These are phyloP conservation scores for Oncorhynchus nerka DNA, from an alignment of 2,113 vertebrate genomes.

Conservation along the genomic window DNA sequence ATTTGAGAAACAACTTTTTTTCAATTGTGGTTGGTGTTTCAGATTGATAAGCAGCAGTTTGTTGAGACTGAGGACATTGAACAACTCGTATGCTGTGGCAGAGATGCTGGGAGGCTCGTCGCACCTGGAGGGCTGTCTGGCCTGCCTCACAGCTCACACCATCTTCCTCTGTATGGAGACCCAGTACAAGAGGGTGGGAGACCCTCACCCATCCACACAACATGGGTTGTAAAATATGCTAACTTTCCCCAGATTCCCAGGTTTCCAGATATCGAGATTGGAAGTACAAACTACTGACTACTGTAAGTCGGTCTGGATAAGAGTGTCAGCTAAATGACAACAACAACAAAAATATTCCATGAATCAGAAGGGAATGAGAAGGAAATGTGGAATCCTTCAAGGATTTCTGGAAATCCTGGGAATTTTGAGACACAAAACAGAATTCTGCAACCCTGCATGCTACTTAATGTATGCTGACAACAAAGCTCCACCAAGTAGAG, in stretches of 20 bases:
- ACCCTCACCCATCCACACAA: neutral
- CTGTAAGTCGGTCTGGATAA: no score
- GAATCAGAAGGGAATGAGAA: no score
- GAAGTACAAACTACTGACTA: no score
- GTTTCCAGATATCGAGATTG: no score
- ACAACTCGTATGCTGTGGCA: slow-evolving; percentile 91
- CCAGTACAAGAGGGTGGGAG: slow-evolving; percentile 91
- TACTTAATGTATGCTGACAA: no score
- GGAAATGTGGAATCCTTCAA: no score
- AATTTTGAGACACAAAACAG: no score
- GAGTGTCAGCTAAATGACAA: no score
- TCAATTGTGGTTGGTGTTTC: slow-evolving; percentile 21
- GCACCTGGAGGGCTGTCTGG: slow-evolving; percentile 92
- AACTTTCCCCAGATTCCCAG: neutral
- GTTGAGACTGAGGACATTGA: slow-evolving; percentile 90
- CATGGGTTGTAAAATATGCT: neutral
- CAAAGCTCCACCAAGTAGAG: no score
- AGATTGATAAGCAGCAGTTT: slow-evolving; percentile 96
- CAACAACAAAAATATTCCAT: no score
- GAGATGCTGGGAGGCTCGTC: slow-evolving; percentile 95
- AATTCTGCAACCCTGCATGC: no score
- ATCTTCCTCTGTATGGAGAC: slow-evolving; percentile 97
- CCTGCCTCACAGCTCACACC: slow-evolving; percentile 93
- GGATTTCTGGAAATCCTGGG: no score
- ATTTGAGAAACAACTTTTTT: neutral